Evolutionary conservation across 2,888 invertebrate species (phyloP).

Genomic region (Syrista parreyssii): DNA sequence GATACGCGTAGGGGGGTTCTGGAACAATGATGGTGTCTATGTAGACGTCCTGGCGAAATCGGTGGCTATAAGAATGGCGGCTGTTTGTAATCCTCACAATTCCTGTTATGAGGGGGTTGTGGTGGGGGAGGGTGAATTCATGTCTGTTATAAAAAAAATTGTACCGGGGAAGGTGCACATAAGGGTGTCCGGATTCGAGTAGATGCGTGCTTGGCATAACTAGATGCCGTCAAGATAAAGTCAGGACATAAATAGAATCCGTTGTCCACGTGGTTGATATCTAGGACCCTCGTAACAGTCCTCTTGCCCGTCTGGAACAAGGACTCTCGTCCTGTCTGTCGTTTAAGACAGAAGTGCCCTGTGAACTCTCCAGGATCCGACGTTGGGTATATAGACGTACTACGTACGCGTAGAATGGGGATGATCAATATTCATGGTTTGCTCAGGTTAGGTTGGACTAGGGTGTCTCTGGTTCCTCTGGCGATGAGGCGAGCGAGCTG

Average conservation of each 20-base stretch:
- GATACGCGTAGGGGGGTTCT: neutral
- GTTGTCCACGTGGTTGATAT: constrained; percentile 14
- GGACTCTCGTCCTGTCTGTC: constrained; percentile 19
- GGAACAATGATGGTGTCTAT: neutral
- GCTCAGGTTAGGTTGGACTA: constrained; percentile 21
- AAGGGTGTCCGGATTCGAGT: constrained; percentile 19
- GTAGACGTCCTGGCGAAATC: neutral
- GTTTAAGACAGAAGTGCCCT: neutral
- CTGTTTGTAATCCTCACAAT: neutral
- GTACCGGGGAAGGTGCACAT: neutral
- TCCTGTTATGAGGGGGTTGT: neutral
- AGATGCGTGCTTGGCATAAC: constrained; percentile 62
- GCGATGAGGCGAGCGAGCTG: constrained; percentile 5
- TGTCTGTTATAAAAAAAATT: neutral
- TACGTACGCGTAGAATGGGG: constrained; percentile 44
- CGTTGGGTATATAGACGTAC: neutral
- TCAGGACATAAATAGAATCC: constrained; percentile 46
- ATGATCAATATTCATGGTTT: constrained; percentile 64
- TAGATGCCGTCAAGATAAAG: constrained; percentile 61
- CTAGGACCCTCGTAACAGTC: constrained; percentile 7
- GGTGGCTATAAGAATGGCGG: neutral
- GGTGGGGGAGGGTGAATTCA: neutral
- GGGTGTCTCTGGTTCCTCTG: constrained; percentile 20
- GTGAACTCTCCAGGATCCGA: neutral
- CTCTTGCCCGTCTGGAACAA: constrained; percentile 22